Percentiles rank a stretch among this genome's conserved stretches.
Conservation (phyloP, 2,797 vertebrate species). For the Choloepus didactylus region DNA sequence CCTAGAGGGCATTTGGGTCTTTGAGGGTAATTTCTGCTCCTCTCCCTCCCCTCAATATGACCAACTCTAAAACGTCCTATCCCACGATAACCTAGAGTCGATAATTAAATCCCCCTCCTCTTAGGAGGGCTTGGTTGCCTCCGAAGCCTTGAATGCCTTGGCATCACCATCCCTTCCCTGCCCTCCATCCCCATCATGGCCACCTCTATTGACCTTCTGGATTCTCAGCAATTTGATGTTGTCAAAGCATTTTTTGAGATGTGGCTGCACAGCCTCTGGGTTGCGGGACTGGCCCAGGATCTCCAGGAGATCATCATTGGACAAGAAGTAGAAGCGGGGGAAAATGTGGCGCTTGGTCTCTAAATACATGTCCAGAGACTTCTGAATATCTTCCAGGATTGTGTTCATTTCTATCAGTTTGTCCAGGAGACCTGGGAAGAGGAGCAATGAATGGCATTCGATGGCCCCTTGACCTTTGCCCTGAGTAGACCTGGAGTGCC, state of each 20-base stretch:
- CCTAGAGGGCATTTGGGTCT: neutral
- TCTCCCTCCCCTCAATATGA: neutral
- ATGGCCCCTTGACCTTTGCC: neutral
- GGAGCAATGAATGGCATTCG: neutral
- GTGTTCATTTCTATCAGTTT: slow-evolving; percentile 90
- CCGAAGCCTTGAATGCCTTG: neutral
- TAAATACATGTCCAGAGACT: slow-evolving; percentile 94
- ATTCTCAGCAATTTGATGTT: slow-evolving; percentile 92
- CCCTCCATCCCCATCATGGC: neutral
- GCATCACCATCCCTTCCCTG: neutral
- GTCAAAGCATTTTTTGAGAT: slow-evolving; percentile 96
- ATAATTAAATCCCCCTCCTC: neutral
- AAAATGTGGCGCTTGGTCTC: slow-evolving; percentile 95
- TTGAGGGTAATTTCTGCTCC: neutral
- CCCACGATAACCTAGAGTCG: neutral
- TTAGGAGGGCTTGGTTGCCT: neutral
- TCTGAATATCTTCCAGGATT: slow-evolving; percentile 93
- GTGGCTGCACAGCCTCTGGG: slow-evolving; percentile 93
- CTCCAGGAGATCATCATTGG: slow-evolving; percentile 95
- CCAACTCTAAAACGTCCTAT: neutral
- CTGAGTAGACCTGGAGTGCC: neutral
- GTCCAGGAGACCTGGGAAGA: slow-evolving; percentile 90
- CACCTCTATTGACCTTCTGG: slow-evolving; percentile 87
- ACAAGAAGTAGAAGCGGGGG: slow-evolving; percentile 95
- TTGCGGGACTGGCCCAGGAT: slow-evolving; percentile 94